A percentile compares a stretch with the other conserved stretches of the same genome.
Conservation (phyloP, 1,140 invertebrate genomes). For the Araneus ventricosus region DNA sequence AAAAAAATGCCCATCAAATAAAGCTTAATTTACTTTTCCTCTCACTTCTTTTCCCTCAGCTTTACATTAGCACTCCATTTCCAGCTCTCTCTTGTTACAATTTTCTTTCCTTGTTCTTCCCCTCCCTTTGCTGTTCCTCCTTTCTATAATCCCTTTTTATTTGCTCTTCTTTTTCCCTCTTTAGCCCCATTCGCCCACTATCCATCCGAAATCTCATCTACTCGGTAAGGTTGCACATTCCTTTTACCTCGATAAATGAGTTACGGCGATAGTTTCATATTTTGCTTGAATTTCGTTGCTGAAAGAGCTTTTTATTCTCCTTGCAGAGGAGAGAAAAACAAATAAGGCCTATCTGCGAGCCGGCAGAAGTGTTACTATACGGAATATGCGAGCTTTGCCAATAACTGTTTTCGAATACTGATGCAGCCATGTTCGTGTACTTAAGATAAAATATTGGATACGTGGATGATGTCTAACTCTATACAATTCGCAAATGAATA, state of each 20-base stretch:
- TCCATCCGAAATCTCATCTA: conserved; percentile 36
- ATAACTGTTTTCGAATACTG: conserved; percentile 28
- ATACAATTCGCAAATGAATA: neutral
- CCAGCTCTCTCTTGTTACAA: conserved; percentile 35
- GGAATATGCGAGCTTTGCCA: neutral
- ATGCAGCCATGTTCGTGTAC: neutral
- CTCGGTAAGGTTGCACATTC: conserved; percentile 11
- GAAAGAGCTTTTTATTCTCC: neutral
- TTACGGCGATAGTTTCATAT: conserved; percentile 37
- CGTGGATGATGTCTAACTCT: neutral
- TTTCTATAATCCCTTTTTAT: conserved; percentile 3
- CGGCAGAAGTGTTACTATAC: neutral
- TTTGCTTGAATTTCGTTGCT: conserved; percentile 26
- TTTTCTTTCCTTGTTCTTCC: neutral
- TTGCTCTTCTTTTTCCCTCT: neutral
- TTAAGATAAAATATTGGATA: neutral
- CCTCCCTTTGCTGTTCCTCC: neutral
- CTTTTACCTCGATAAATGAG: conserved; percentile 34
- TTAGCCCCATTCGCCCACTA: neutral
- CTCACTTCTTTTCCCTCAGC: neutral
- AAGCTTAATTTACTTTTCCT: neutral
- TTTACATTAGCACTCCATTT: conserved; percentile 37
- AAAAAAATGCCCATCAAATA: conserved; percentile 18
- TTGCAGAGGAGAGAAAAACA: neutral
- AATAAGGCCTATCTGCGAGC: neutral